Conservation (phyloP, 2,113 vertebrate genomes). For the Falco punctatus region DNA sequence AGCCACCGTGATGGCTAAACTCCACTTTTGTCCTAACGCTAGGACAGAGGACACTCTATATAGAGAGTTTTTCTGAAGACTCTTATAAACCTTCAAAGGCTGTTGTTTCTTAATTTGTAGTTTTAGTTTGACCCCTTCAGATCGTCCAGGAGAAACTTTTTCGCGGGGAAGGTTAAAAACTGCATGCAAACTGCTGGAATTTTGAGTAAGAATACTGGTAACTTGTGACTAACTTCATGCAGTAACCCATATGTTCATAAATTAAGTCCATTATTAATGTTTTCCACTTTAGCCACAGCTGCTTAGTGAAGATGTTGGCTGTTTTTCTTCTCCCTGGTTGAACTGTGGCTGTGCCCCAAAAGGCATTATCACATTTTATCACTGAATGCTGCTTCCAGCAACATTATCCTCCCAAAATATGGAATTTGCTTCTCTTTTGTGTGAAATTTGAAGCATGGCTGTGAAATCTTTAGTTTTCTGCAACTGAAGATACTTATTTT, state of each 20-base stretch:
- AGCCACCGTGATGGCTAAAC: neutral
- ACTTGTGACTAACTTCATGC: neutral
- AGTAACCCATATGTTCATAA: neutral
- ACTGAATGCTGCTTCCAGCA: neutral
- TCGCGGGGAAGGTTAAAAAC: fast-evolving
- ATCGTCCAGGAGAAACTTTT: neutral
- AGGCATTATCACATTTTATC: neutral
- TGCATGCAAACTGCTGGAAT: neutral
- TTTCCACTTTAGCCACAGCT: neutral
- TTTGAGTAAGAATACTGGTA: neutral
- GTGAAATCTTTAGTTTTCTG: neutral
- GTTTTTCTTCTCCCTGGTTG: neutral
- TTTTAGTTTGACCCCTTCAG: neutral
- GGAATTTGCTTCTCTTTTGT: neutral
- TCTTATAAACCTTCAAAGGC: neutral
- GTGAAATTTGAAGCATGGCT: neutral
- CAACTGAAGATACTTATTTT: neutral
- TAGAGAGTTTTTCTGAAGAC: neutral
- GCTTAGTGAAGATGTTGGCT: neutral
- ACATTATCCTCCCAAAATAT: neutral
- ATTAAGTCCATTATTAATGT: neutral
- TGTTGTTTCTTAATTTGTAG: neutral
- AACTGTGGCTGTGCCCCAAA: neutral
- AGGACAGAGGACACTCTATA: neutral
- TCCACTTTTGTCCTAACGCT: neutral